A percentile compares a stretch with the other conserved stretches of the same genome.
Conservation (phyloP, 1,140 invertebrate species). For the Drosophila mojavensis region DNA sequence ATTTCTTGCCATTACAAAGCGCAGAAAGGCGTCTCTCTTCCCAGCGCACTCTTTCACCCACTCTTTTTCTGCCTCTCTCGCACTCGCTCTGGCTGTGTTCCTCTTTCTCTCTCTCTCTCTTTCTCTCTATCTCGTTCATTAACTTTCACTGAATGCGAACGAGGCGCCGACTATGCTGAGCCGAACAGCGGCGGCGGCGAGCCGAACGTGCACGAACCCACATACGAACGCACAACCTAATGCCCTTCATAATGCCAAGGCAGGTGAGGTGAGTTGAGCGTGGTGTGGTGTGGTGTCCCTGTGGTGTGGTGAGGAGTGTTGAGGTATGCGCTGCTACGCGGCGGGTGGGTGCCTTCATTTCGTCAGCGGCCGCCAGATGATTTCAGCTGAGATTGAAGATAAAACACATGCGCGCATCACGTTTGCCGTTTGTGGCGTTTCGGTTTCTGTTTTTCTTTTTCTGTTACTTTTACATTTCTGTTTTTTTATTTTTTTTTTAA, state of each 20-base stretch:
- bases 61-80: neutral
- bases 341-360: constrained; percentile 15
- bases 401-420: constrained; percentile 81
- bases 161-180: constrained; percentile 3
- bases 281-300: neutral
- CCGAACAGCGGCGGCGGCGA: neutral
- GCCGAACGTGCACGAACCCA: constrained; percentile 21
- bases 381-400: constrained; percentile 79
- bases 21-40: constrained; percentile 25
- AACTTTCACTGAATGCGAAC: neutral
- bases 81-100: too few relatives aligned
- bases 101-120: neutral
- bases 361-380: constrained; percentile 64
- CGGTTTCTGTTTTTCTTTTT: constrained; percentile 48
- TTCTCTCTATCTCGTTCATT: neutral
- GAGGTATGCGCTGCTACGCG: constrained; percentile 2
- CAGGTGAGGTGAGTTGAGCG: constrained; percentile 12
- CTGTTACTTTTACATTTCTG: constrained; percentile 21
- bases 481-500: constrained; percentile 18
- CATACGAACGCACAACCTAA: constrained; percentile 61
- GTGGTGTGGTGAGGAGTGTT: constrained; percentile 1
- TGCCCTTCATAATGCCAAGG: constrained; percentile 69
- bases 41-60: neutral
- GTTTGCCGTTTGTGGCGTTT: constrained; percentile 68
- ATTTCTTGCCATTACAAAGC: constrained; percentile 70